Evolutionary conservation across 2,113 vertebrate genomes (phyloP).

Genomic region (Brachionichthys hirsutus): DNA sequence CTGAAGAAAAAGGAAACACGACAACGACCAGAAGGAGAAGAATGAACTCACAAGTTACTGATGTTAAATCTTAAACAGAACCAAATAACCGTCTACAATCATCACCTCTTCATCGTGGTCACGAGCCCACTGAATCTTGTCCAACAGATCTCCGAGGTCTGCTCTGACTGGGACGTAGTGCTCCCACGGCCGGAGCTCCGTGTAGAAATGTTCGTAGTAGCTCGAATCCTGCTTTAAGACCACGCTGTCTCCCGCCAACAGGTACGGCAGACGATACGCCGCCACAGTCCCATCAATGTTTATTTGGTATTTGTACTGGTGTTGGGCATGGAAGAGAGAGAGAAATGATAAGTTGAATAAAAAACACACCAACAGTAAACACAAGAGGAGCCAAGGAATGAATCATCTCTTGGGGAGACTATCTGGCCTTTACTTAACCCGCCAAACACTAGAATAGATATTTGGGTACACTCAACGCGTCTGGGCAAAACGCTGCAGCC

Average conservation of each 20-base stretch:
- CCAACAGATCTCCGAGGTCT: conserved; percentile 91
- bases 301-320: conserved; percentile 96
- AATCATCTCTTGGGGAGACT: too few relatives aligned
- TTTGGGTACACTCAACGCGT: too few relatives aligned
- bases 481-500: too few relatives aligned
- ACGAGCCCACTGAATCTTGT: conserved; percentile 93
- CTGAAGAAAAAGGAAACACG: conserved; percentile 63
- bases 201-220: conserved; percentile 98
- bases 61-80: background rate
- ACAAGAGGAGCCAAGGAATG: too few relatives aligned
- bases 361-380: too few relatives aligned
- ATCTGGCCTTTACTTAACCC: too few relatives aligned
- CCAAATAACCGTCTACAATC: background rate
- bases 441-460: too few relatives aligned
- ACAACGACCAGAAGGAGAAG: background rate
- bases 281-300: conserved; percentile 97
- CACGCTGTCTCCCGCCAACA: conserved; percentile 92
- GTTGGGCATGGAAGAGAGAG: background rate
- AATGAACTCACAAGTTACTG: too few relatives aligned
- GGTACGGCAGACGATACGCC: conserved; percentile 93
- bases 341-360: background rate
- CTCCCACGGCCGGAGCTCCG: conserved; percentile 87
- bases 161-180: conserved; percentile 92
- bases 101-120: conserved; percentile 91
- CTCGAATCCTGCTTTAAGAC: conserved; percentile 95